Conservation (phyloP, 1,140 invertebrate species). For the Heterodera schachtii region DNA sequence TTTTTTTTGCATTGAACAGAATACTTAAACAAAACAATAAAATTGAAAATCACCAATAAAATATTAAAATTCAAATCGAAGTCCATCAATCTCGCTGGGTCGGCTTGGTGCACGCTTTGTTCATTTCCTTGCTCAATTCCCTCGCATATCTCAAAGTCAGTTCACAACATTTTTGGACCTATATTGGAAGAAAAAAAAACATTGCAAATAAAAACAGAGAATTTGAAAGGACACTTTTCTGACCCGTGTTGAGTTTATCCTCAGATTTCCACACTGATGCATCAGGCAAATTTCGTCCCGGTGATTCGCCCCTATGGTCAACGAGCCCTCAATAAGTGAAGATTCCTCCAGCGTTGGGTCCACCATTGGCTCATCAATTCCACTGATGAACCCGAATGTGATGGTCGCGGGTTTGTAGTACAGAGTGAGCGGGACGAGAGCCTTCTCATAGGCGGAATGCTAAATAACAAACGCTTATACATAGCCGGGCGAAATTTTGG, state of each 20-base stretch:
- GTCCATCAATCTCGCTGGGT: background rate
- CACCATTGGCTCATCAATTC: constrained; percentile 48
- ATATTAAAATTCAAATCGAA: too few relatives aligned
- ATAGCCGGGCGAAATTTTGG: too few relatives aligned
- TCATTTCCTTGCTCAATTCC: constrained; percentile 27
- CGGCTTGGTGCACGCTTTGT: background rate
- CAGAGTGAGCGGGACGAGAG: constrained; percentile 40
- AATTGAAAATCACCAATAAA: background rate
- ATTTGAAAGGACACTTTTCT: background rate
- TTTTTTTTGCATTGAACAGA: constrained; percentile 8
- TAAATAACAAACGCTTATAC: background rate
- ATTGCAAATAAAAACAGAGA: constrained; percentile 16
- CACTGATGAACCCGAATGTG: constrained; percentile 42
- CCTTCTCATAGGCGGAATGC: constrained; percentile 42
- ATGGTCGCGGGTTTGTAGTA: constrained; percentile 37
- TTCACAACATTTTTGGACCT: constrained; percentile 38
- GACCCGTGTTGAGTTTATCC: constrained; percentile 24
- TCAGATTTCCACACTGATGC: constrained; percentile 32
- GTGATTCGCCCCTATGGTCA: constrained; percentile 42
- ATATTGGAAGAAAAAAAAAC: constrained; percentile 30
- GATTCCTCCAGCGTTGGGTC: constrained; percentile 34
- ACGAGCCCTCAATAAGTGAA: constrained; percentile 21
- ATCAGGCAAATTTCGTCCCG: constrained; percentile 42
- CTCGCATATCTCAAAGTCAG: constrained; percentile 33
- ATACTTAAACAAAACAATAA: constrained; percentile 7